A percentile compares a stretch with the other conserved stretches of the same genome.
Conservation (phyloP, 1,140 invertebrate genomes). For the Drosophila arizonae region DNA sequence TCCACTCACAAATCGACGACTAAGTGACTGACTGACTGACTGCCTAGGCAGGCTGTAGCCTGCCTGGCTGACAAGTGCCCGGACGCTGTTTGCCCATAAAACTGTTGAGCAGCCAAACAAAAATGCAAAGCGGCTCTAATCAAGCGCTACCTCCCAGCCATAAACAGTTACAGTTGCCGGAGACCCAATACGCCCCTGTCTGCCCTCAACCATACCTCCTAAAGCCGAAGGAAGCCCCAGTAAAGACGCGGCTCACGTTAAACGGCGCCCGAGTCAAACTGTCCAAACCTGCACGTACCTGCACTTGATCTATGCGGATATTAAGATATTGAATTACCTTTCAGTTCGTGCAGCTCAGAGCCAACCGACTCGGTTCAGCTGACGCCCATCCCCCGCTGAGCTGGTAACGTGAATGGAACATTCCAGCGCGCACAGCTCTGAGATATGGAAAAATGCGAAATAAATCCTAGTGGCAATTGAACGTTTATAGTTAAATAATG, state of each 20-base stretch:
- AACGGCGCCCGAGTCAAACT: constrained; percentile 77
- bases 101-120: constrained; percentile 38
- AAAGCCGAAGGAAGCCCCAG: constrained; percentile 52
- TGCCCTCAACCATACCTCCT: neutral
- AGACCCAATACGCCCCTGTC: neutral
- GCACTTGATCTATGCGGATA: constrained; percentile 80
- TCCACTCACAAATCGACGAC: constrained; percentile 54
- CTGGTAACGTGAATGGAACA: neutral
- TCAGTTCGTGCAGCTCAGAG: constrained; percentile 70
- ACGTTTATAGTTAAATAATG: constrained; percentile 81
- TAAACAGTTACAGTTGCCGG: constrained; percentile 16
- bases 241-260: constrained; percentile 59
- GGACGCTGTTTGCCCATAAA: constrained; percentile 41
- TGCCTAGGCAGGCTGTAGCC: neutral
- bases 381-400: neutral
- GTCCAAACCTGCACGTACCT: constrained; percentile 79
- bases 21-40: constrained; percentile 31
- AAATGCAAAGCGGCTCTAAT: constrained; percentile 53
- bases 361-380: constrained; percentile 36
- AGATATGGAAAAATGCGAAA: constrained; percentile 62
- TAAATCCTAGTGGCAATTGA: constrained; percentile 76
- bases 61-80: constrained; percentile 6
- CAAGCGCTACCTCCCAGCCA: constrained; percentile 35
- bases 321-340: constrained; percentile 81
- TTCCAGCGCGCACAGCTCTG: constrained; percentile 39